Base-by-base conservation (phyloP, 2,888 invertebrate species). In the Microdon myrmicae region DNA sequence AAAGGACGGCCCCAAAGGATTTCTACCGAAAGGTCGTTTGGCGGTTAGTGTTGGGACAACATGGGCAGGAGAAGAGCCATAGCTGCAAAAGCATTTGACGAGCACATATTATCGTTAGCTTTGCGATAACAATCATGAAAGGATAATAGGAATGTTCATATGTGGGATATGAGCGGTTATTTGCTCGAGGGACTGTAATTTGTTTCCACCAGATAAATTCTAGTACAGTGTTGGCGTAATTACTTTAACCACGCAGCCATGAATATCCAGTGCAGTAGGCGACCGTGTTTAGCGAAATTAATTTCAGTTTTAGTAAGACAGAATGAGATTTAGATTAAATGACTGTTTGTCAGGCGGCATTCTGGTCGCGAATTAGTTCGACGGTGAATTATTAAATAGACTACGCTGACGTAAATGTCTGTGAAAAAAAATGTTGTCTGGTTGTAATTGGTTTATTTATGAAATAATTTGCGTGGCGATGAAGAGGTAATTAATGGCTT, bases 151-250 rank as follows among this genome's bases (percentile, higher is more conserved):
- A 43, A 58, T 23, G 43, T 14, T 19, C 49, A 58, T 39, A 35
- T 54, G 39, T 35, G 34, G 54, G 28, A 39, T 23, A 37, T 31
- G 31, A 32, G 29, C 44, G 37, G 47, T 23, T 64, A 64, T 64
- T 64, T 64, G 45, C 58, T 64, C 26, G 19, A 43, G 47, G 58
- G 28, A 47, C 35, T 12, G 37, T 64, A 64, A 64, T 64, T 64
- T 32, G 32, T 64, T 64, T 47, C 47, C 26, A 31, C 58, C 34
- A 47, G 32, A 47, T 47, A 51, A 49, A 61, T n/a, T n/a, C n/a
- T n/a, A n/a, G n/a, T 56, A 51, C 47, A 47, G 39, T 47, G 41
- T 13, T 32, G 23, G 10, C 23, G 47, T 64, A 64, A 64, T 58
- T 58, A 53, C 64, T 47, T 53, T 43, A 47, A 53, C 64, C 64